Percentiles rank a stretch among this genome's conserved stretches.
phyloP scores from a whole-genome alignment of 2,888 invertebrate species.

The Lomographa bimaculata region DNA sequence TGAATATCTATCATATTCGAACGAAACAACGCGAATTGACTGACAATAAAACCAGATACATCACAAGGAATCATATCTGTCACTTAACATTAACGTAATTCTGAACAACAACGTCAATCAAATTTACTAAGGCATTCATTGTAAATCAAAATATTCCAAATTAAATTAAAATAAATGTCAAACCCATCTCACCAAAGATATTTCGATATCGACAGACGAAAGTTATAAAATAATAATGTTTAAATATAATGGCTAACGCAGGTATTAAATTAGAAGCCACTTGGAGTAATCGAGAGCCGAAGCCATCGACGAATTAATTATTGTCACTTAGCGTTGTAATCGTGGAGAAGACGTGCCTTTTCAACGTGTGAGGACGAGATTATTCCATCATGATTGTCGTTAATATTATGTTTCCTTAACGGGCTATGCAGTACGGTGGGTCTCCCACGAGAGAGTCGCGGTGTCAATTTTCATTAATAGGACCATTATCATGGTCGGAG shows the following conservation, averaged over 20 bases:
- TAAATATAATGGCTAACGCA: slow-evolving; percentile 33
- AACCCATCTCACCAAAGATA: slow-evolving; percentile 19
- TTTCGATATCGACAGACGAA: slow-evolving; percentile 29
- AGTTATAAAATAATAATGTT: slow-evolving; percentile 37
- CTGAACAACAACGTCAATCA: no score
- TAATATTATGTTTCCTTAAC: slow-evolving; percentile 75
- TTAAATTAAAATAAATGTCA: slow-evolving; percentile 33
- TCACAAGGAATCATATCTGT: no score
- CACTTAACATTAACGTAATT: no score
- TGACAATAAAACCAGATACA: no score
- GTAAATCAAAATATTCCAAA: slow-evolving; percentile 25
- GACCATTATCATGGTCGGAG: slow-evolving; percentile 66
- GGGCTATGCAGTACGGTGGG: slow-evolving; percentile 47
- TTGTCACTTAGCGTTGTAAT: slow-evolving; percentile 49
- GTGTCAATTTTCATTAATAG: slow-evolving; percentile 79
- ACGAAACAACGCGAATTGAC: no score
- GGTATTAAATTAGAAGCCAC: slow-evolving; percentile 41
- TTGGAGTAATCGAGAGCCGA: slow-evolving; percentile 46
- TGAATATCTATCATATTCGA: no score
- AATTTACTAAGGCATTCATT: slow-evolving; percentile 5
- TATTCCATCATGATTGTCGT: slow-evolving; percentile 71
- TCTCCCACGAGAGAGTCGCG: slow-evolving; percentile 47
- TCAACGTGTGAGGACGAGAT: slow-evolving; percentile 67
- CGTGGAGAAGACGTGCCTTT: slow-evolving; percentile 49
- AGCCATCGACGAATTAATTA: slow-evolving; percentile 57